Percentiles rank a stretch among this genome's conserved stretches.
phyloP scores from a whole-genome alignment of 2,797 vertebrate genomes.

The Cirrhinus molitorella region DNA sequence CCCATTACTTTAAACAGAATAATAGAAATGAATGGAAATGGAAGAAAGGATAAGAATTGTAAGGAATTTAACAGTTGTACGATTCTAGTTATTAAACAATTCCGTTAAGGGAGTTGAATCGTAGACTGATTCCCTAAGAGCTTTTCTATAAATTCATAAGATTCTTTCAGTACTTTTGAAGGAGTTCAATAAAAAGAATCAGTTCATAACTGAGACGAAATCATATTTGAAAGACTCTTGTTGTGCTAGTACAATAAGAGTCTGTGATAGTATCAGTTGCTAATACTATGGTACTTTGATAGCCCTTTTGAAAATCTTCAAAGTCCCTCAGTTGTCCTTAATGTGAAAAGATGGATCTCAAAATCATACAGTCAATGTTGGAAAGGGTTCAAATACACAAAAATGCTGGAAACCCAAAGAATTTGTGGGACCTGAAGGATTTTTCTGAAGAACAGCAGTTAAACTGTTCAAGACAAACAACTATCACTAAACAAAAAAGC shows the following conservation, averaged over 20 bases:
- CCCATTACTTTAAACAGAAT: slow-evolving; percentile 13
- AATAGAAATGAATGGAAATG: neutral
- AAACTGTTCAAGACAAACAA: too few species aligned
- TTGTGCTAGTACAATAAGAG: neutral
- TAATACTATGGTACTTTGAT: neutral
- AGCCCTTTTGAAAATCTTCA: neutral
- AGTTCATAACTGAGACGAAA: neutral
- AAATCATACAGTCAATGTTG: too few species aligned
- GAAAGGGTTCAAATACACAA: too few species aligned
- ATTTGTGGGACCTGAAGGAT: too few species aligned
- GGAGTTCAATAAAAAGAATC: neutral
- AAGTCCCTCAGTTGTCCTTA: too few species aligned
- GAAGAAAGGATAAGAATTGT: neutral
- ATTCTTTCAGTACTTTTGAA: neutral
- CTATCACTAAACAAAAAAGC: too few species aligned
- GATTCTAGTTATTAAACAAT: neutral
- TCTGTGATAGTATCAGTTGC: too few species aligned
- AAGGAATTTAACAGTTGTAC: neutral
- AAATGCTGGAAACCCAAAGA: too few species aligned
- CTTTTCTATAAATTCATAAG: too few species aligned
- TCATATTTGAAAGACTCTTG: neutral
- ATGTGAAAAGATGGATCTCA: too few species aligned
- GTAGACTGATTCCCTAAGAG: neutral
- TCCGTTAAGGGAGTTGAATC: neutral
- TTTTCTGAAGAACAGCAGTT: too few species aligned